Evolutionary conservation across 2,113 vertebrate genomes (phyloP).

Genomic region (Cercopithecus mona): DNA sequence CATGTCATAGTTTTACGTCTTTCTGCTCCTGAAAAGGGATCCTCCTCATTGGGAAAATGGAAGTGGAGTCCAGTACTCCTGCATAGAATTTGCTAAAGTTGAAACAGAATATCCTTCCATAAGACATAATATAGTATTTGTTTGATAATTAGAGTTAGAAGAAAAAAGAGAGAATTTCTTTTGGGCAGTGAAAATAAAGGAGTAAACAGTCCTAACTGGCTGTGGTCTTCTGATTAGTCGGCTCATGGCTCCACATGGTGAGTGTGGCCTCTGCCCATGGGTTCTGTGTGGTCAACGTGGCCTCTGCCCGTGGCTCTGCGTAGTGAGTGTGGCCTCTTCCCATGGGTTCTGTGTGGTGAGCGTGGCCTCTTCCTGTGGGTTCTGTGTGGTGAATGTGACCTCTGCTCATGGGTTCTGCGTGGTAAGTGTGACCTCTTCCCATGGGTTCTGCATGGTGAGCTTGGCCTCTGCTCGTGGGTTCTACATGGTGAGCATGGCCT

Average conservation of each 20-base stretch:
- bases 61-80: rapidly evolving
- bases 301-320: too few relatives aligned
- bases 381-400: rapidly evolving
- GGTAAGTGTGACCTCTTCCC: rapidly evolving
- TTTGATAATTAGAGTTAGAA: neutral
- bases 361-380: rapidly evolving
- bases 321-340: too few relatives aligned
- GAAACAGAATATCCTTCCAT: neutral
- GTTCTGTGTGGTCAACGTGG: too few relatives aligned
- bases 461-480: rapidly evolving
- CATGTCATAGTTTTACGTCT: rapidly evolving
- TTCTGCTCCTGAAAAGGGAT: rapidly evolving
- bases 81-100: neutral
- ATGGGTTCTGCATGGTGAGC: rapidly evolving
- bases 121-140: neutral
- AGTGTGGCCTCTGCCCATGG: too few relatives aligned
- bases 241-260: neutral
- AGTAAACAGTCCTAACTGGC: rapidly evolving
- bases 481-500: rapidly evolving
- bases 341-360: too few relatives aligned
- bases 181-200: rapidly evolving
- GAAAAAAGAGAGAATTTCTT: neutral
- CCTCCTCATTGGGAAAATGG: neutral
- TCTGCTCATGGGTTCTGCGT: rapidly evolving
- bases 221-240: neutral